Conservation (phyloP, 2,888 invertebrate genomes). For the Uropetala carovei region DNA sequence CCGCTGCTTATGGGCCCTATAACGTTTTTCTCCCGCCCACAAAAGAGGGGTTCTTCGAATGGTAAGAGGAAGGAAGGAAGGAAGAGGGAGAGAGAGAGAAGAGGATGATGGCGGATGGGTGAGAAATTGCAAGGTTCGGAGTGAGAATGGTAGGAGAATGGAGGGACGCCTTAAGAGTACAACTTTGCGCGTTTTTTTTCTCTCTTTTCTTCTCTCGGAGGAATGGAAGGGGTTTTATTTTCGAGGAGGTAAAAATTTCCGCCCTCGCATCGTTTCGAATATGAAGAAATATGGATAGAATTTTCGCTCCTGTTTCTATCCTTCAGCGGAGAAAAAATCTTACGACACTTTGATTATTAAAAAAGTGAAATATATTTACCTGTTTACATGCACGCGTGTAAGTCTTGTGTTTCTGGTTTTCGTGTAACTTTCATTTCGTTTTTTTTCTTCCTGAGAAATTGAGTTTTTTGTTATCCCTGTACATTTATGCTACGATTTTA, state of each 20-base stretch:
- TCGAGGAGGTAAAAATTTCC: background rate
- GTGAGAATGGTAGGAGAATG: background rate
- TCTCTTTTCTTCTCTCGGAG: background rate
- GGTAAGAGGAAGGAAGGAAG: background rate
- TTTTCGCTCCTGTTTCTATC: background rate
- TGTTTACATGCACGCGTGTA: no score
- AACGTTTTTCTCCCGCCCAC: conserved; percentile 56
- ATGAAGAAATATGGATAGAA: conserved; percentile 30
- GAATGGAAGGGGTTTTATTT: background rate
- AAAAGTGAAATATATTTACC: no score
- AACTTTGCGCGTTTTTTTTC: no score
- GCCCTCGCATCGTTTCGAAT: background rate
- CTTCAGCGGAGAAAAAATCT: no score
- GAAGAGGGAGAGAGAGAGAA: no score
- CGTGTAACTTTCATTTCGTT: no score
- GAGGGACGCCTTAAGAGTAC: no score
- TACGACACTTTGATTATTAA: no score
- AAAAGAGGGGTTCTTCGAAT: conserved; percentile 26
- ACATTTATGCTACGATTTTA: no score
- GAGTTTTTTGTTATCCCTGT: no score
- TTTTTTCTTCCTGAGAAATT: no score
- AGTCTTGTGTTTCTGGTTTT: no score
- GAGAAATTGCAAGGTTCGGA: background rate
- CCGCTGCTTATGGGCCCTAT: conserved; percentile 54
- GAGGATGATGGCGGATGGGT: background rate